These are phyloP conservation scores for Drosophila triauraria DNA, from an alignment of 1,140 invertebrate species.

Conservation along the genomic window DNA sequence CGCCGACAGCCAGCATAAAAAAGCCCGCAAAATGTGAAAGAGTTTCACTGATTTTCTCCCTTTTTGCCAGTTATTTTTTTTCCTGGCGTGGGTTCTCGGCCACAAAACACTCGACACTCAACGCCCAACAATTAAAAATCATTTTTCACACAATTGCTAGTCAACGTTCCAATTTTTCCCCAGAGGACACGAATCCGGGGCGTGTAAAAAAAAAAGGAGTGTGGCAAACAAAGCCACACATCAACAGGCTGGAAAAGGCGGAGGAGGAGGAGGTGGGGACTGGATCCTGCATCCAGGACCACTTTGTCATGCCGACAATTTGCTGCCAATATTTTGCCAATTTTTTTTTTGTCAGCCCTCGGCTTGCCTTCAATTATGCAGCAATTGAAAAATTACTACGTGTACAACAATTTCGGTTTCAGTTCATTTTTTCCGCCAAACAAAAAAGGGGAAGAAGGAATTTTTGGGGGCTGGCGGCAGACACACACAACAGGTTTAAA, in stretches of 20 bases:
- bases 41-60: slow-evolving; percentile 13
- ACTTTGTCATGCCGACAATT: slow-evolving; percentile 66
- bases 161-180: slow-evolving; percentile 51
- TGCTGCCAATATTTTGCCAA: slow-evolving; percentile 75
- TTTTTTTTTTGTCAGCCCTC: slow-evolving; percentile 28
- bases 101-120: slow-evolving; percentile 58
- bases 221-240: slow-evolving; percentile 68
- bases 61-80: background rate
- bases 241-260: slow-evolving; percentile 60
- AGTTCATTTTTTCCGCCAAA: slow-evolving; percentile 19
- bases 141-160: slow-evolving; percentile 69
- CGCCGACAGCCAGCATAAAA: slow-evolving; percentile 30
- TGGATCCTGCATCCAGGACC: slow-evolving; percentile 9
- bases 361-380: slow-evolving; percentile 78
- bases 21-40: slow-evolving; percentile 28
- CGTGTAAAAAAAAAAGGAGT: slow-evolving; percentile 30
- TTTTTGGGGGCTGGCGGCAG: slow-evolving; percentile 7
- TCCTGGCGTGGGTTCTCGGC: slow-evolving; percentile 11
- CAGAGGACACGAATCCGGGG: slow-evolving; percentile 30
- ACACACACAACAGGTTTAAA: slow-evolving; percentile 72
- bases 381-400: slow-evolving; percentile 85
- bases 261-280: slow-evolving; percentile 1
- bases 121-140: slow-evolving; percentile 74
- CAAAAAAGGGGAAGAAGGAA: slow-evolving; percentile 16
- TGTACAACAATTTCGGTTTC: slow-evolving; percentile 67